phyloP scores from a whole-genome alignment of 2,113 vertebrate species.

The Salminus brasiliensis region DNA sequence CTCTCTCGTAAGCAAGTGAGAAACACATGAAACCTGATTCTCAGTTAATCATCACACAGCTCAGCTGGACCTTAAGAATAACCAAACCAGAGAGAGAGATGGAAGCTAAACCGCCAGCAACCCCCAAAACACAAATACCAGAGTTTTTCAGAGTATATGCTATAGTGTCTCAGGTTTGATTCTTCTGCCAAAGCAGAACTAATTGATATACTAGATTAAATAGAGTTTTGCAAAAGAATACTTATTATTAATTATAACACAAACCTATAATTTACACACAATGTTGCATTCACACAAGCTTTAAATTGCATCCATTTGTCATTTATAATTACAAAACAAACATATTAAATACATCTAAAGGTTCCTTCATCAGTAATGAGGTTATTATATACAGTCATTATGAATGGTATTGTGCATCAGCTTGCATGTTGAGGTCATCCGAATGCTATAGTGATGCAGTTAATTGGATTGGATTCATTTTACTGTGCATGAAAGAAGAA shows the following conservation, averaged over 20 bases:
- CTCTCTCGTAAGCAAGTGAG: background rate
- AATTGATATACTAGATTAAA: background rate
- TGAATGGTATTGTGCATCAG: background rate
- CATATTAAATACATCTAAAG: constrained; percentile 16
- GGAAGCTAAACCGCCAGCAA: background rate
- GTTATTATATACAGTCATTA: constrained; percentile 13
- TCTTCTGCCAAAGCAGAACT: background rate
- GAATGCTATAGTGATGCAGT: background rate
- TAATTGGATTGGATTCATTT: constrained; percentile 13
- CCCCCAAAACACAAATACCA: background rate
- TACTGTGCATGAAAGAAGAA: background rate
- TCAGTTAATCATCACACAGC: background rate
- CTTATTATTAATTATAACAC: background rate
- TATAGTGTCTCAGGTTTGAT: background rate
- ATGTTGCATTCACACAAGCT: too few species aligned
- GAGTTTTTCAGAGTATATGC: background rate
- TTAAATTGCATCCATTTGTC: too few species aligned
- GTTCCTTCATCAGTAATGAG: constrained; percentile 18
- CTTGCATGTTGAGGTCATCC: constrained; percentile 1
- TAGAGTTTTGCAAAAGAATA: background rate
- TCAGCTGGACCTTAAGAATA: background rate
- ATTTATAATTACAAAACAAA: too few species aligned
- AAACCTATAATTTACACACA: too few species aligned
- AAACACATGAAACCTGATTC: background rate
- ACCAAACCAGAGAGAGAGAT: background rate